Conservation (phyloP, 2,113 vertebrate species). For the Lepidothrix coronata region DNA sequence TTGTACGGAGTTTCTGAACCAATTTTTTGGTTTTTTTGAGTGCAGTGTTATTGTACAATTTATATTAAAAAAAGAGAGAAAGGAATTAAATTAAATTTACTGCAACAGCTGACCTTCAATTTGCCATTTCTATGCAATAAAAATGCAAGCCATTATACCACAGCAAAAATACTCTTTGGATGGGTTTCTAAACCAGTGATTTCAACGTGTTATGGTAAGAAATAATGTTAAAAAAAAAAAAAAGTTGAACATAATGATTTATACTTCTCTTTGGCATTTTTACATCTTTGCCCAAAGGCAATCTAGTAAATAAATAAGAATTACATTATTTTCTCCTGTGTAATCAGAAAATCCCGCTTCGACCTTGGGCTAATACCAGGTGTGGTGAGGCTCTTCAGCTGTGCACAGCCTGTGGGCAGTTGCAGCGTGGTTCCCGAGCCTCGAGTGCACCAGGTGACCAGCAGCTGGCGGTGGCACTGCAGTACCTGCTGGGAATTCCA, state of each 20-base stretch:
- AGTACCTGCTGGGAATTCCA: background rate
- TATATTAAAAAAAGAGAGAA: background rate
- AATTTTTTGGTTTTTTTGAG: background rate
- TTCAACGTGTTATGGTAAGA: background rate
- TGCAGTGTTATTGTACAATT: background rate
- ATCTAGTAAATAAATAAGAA: background rate
- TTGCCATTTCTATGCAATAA: background rate
- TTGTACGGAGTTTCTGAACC: background rate
- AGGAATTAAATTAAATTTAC: background rate
- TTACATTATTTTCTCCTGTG: background rate
- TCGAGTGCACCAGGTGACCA: fast-evolving
- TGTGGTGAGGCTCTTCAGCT: background rate
- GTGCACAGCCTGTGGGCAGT: background rate
- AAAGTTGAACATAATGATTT: background rate
- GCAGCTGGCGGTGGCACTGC: background rate
- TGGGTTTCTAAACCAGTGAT: background rate
- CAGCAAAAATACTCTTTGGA: background rate
- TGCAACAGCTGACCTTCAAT: background rate
- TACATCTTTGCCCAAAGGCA: background rate
- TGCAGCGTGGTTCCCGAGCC: background rate
- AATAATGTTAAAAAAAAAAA: background rate
- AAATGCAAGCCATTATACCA: background rate
- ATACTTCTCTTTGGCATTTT: slow-evolving; percentile 2
- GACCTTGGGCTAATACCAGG: background rate
- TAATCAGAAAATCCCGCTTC: background rate